Conservation (phyloP, 2,888 invertebrate species). For the Lapara coniferarum region DNA sequence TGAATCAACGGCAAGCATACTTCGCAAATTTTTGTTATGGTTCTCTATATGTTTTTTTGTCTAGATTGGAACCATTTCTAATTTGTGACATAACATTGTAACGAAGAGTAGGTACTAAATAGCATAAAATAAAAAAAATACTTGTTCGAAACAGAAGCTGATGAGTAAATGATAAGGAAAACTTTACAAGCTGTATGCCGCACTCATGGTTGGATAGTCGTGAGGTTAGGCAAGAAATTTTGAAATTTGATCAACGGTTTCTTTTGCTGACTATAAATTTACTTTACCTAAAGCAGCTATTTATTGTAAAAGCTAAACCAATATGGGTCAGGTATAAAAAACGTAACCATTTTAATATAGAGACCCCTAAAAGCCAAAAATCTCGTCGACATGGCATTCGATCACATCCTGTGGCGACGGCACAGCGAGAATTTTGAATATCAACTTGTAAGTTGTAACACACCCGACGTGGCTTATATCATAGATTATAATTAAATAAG, state of each 20-base stretch:
- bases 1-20: not conserved
- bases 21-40: not conserved
- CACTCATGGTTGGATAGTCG: no score
- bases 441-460: constrained; percentile 23
- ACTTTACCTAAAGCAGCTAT: no score
- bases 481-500: constrained; percentile 20
- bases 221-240: no score
- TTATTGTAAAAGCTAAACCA: not conserved
- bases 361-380: constrained; percentile 30
- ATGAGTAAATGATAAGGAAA: no score
- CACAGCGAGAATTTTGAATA: constrained; percentile 36
- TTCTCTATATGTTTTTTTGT: not conserved
- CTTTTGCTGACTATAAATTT: no score
- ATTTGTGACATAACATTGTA: no score
- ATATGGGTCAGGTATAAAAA: not conserved
- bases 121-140: no score
- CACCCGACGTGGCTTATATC: constrained; percentile 19
- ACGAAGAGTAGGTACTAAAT: no score
- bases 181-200: no score
- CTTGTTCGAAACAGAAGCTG: no score
- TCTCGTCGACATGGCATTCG: constrained; percentile 34
- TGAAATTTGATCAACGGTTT: no score
- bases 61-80: no score
- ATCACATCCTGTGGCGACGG: constrained; percentile 34
- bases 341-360: not conserved